phyloP scores from a whole-genome alignment of 2,888 invertebrate species.

The Thereva unica region DNA sequence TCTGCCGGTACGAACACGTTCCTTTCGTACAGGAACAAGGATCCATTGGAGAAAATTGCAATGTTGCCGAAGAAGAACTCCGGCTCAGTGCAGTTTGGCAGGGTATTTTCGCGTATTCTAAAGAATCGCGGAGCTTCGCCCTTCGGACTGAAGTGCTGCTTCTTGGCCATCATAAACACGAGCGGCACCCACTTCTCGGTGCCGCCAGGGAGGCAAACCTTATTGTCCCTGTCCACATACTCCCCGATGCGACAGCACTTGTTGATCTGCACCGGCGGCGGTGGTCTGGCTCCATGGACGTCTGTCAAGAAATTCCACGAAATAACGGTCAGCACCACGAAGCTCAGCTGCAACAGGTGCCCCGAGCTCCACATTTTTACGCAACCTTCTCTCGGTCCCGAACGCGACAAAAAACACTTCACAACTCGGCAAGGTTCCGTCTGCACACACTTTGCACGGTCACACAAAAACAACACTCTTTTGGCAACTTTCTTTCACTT shows the following conservation, averaged over 20 bases:
- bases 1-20: constrained; percentile 59
- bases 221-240: constrained; percentile 56
- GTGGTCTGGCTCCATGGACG: constrained; percentile 40
- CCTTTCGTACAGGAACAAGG: constrained; percentile 63
- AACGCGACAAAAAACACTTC: no score
- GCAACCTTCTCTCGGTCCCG: no score
- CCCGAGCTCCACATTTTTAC: constrained; percentile 14
- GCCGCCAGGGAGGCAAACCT: constrained; percentile 54
- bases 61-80: constrained; percentile 52
- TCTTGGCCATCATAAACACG: constrained; percentile 62
- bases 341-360: constrained; percentile 26
- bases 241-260: constrained; percentile 64
- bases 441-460: no score
- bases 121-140: constrained; percentile 58
- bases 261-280: constrained; percentile 56
- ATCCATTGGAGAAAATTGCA: constrained; percentile 69
- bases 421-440: no score
- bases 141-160: constrained; percentile 54
- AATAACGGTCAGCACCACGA: constrained; percentile 7
- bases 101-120: constrained; percentile 54
- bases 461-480: no score
- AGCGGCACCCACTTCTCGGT: constrained; percentile 62
- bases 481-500: no score
- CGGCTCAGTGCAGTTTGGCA: constrained; percentile 53
- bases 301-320: neutral